A percentile compares a stretch with the other conserved stretches of the same genome.
Conservation (phyloP, 2,113 vertebrate genomes). For the Mirounga angustirostris region DNA sequence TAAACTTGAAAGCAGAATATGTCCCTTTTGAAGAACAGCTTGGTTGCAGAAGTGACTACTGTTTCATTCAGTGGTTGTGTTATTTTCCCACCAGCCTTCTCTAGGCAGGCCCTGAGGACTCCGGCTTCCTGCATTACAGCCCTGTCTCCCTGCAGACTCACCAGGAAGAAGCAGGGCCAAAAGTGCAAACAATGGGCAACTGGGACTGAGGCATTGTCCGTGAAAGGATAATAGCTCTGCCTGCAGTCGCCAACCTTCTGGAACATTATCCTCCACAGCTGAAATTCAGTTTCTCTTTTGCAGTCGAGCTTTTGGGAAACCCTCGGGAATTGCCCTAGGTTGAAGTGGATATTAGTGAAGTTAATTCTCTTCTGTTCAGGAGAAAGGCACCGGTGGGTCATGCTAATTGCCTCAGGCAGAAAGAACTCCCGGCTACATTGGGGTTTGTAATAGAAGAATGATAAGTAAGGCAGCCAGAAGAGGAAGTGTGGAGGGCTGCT, state of each 20-base stretch:
- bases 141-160: neutral
- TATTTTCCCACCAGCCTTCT: conserved; percentile 5
- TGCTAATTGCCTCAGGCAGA: conserved; percentile 61
- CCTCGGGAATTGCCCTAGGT: conserved; percentile 64
- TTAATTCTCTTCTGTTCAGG: conserved; percentile 75
- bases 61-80: neutral
- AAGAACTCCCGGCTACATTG: neutral
- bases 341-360: conserved; percentile 79
- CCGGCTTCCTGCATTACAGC: neutral
- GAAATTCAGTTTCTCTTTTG: conserved; percentile 62
- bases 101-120: neutral
- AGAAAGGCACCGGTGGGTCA: conserved; percentile 64
- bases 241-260: neutral
- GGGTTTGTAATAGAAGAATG: conserved; percentile 67
- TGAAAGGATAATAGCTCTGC: neutral
- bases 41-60: conserved; percentile 34
- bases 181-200: neutral
- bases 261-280: neutral
- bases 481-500: conserved; percentile 42
- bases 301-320: conserved; percentile 69
- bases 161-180: neutral
- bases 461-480: conserved; percentile 42
- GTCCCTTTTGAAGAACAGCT: neutral
- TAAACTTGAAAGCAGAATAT: conserved; percentile 14
- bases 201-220: neutral